These are phyloP conservation scores for Manacus vitellinus DNA, from an alignment of 2,113 vertebrate species.

Conservation along the genomic window DNA sequence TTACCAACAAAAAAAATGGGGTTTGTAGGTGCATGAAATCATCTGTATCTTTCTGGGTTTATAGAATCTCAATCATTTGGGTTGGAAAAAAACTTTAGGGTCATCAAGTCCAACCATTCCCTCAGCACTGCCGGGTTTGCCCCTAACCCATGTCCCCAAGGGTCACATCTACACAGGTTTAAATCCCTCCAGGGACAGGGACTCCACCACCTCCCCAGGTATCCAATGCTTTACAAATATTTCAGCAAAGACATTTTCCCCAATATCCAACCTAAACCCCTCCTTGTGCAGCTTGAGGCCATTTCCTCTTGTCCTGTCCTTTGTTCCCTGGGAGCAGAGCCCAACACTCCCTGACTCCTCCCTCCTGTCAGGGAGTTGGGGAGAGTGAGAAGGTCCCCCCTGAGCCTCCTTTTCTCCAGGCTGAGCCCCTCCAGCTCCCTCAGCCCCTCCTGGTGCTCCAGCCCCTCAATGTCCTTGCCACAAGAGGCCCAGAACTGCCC, in stretches of 20 bases:
- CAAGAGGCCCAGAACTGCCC: background rate
- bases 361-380: background rate
- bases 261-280: background rate
- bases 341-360: too few relatives aligned
- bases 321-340: background rate
- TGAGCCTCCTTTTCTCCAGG: background rate
- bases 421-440: background rate
- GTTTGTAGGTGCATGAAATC: background rate
- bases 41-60: background rate
- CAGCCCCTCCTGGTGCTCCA: background rate
- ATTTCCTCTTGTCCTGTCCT: background rate
- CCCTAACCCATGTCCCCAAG: background rate
- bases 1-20: background rate
- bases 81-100: background rate
- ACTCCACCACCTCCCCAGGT: background rate
- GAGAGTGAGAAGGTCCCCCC: too few relatives aligned
- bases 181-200: background rate
- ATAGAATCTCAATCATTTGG: background rate
- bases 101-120: background rate
- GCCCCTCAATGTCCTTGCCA: background rate
- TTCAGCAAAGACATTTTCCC: background rate
- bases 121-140: too few relatives aligned
- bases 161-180: rapidly evolving
- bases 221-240: background rate
- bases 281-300: too few relatives aligned